Conservation (phyloP, 2,888 invertebrate species). For the Herminia tarsipennalis region DNA sequence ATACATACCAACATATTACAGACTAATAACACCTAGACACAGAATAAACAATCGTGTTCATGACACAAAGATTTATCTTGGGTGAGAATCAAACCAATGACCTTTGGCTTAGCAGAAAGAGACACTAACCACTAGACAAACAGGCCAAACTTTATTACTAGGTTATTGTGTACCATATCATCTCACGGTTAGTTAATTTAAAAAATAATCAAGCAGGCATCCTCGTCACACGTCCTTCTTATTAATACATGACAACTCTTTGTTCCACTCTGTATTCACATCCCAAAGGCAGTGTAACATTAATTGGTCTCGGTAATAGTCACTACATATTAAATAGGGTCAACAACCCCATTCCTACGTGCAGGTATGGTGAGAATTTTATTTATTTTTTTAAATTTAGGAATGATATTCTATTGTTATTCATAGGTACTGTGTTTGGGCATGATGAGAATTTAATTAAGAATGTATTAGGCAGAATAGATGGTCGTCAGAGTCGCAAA, state of each 20-base stretch:
- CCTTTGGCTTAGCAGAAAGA: too few relatives aligned
- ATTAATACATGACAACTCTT: constrained; percentile 48
- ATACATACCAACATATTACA: too few relatives aligned
- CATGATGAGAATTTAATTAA: constrained; percentile 50
- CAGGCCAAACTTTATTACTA: too few relatives aligned
- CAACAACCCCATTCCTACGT: constrained; percentile 67
- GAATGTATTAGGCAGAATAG: constrained; percentile 18
- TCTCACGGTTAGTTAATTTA: not conserved
- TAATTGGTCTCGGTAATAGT: constrained; percentile 70
- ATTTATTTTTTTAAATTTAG: constrained; percentile 44
- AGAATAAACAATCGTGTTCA: too few relatives aligned
- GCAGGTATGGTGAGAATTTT: constrained; percentile 62
- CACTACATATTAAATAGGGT: constrained; percentile 72
- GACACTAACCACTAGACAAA: too few relatives aligned
- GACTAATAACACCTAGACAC: too few relatives aligned
- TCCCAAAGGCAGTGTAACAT: constrained; percentile 58
- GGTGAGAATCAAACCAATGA: too few relatives aligned
- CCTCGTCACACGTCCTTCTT: constrained; percentile 18
- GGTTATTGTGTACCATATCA: too few relatives aligned
- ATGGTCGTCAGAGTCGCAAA: constrained; percentile 5
- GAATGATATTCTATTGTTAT: constrained; percentile 47
- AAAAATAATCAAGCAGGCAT: not conserved
- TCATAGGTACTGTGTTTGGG: constrained; percentile 28
- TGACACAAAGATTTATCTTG: too few relatives aligned
- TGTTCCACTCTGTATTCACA: constrained; percentile 66